These are phyloP conservation scores for Drosophila ercepeae DNA, from an alignment of 1,140 invertebrate species.

Conservation along the genomic window DNA sequence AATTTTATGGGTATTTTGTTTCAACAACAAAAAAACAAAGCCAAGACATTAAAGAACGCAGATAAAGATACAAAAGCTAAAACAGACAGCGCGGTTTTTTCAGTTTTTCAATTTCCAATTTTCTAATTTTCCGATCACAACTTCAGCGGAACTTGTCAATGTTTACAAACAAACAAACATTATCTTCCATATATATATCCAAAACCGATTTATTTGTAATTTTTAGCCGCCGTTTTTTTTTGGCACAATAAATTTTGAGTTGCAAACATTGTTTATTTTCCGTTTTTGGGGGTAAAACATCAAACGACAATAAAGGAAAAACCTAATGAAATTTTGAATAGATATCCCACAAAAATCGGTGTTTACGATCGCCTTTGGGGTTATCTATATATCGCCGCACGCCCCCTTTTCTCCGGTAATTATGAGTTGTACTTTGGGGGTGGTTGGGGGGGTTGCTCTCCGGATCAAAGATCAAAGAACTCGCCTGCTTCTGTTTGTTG, in stretches of 20 bases:
- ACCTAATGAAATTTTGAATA: conserved; percentile 27
- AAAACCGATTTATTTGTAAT: conserved; percentile 52
- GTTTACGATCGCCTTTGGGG: conserved; percentile 57
- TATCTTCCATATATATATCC: conserved; percentile 50
- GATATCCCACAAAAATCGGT: conserved; percentile 61
- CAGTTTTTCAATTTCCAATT: conserved; percentile 13
- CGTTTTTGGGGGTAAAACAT: conserved; percentile 68
- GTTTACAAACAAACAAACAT: conserved; percentile 75
- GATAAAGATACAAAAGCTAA: not conserved
- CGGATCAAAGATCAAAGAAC: conserved; percentile 73
- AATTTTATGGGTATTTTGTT: conserved; percentile 77
- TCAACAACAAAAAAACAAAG: conserved; percentile 67
- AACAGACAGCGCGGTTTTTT: conserved; percentile 72
- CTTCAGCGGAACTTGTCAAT: conserved; percentile 74
- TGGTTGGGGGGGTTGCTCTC: conserved; percentile 10
- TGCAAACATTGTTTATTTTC: conserved; percentile 72
- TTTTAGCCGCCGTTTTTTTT: conserved; percentile 41
- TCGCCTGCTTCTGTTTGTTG: conserved; percentile 67
- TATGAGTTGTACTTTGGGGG: conserved; percentile 51
- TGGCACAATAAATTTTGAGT: conserved; percentile 70
- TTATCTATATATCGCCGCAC: conserved; percentile 52
- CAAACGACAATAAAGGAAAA: conserved; percentile 67
- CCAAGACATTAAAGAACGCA: conserved; percentile 55
- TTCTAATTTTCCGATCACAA: conserved; percentile 29
- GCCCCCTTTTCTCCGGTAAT: conserved; percentile 41